Evolutionary conservation across 1,140 invertebrate genomes (phyloP), one percentile per base, ranked within the genome.

Genomic region (Arctopsyche grandis): DNA sequence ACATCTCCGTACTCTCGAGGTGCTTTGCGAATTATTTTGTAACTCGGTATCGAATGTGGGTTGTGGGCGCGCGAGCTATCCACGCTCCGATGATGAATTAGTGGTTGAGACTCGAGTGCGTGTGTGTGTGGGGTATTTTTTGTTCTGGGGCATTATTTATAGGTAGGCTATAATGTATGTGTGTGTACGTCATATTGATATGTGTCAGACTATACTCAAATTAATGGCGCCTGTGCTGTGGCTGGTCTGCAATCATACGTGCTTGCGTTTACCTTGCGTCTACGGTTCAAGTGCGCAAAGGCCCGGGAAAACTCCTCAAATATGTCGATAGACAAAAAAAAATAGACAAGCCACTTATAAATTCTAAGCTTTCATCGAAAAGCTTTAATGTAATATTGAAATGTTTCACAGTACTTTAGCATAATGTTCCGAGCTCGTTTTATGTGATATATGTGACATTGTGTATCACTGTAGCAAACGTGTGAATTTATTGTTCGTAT

Each of bases 151-250:
- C 38, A 58, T 75, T 75, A 75, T 75, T 75, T 75, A 75, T 48
- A 48, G 73, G 46, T 48, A 22, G n/a, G 63, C 12, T 26, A 14
- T 38, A 38, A 7, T 38, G 29, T n/a, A n/a, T 38, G 29, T 26
- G 52, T 21, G 74, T 46, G 60, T 52, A 69, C 60, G 76, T 70
- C 70, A 63, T 79, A 79, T 79, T 79, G 78, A 79, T 74, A 79
- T 73, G 78, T 73, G 70, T 79, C 78, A 66, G 78, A 79, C 78
- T 71, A 63, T 73, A 71, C 70, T 73, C 48, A 74, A 74, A 79
- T 73, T 79, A 74, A 60, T 79, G 78, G 78, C 78, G 78, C 78
- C 78, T 71, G 43, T 71, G 48, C 78, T 71, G 43, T 71, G 48
- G 38, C 66, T 44, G 29, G 60, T n/a, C 22, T 73, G 21, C 70